These are phyloP conservation scores for Caenorhabditis angaria DNA, from an alignment of 2,888 invertebrate species.

Conservation along the genomic window DNA sequence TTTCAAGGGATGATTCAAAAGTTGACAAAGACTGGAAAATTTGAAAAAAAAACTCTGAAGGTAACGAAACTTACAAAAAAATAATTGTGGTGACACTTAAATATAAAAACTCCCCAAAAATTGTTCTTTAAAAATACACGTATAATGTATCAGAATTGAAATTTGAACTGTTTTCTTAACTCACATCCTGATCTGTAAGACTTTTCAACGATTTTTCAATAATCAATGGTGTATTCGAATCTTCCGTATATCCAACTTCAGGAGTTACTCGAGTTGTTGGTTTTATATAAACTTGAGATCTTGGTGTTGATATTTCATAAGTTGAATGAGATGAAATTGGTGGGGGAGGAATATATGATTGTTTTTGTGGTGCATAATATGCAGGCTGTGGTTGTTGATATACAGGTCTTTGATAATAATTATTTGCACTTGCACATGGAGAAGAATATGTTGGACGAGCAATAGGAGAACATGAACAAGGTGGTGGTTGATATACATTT, in stretches of 20 bases:
- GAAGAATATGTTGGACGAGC: constrained; percentile 11
- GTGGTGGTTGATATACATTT: constrained; percentile 20
- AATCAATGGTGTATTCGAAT: neutral
- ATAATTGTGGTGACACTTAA: no score
- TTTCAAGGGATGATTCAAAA: constrained; percentile 32
- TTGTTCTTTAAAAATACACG: no score
- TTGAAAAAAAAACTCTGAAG: neutral
- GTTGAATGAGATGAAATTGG: neutral
- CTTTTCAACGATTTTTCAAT: neutral
- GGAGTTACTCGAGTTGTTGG: neutral
- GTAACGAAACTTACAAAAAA: no score
- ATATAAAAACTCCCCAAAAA: no score
- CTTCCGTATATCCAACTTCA: neutral
- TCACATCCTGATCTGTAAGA: neutral
- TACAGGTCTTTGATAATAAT: neutral
- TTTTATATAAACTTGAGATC: neutral
- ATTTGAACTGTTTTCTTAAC: no score
- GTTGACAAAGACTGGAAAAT: constrained; percentile 16
- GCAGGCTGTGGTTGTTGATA: neutral
- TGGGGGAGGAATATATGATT: neutral
- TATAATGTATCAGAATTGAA: constrained; percentile 23
- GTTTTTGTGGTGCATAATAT: neutral
- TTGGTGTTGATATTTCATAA: neutral
- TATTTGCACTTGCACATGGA: constrained; percentile 9
- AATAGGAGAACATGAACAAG: constrained; percentile 20